Conservation (phyloP, 92 coral and sea anemone species). For the Ricordea florida region DNA sequence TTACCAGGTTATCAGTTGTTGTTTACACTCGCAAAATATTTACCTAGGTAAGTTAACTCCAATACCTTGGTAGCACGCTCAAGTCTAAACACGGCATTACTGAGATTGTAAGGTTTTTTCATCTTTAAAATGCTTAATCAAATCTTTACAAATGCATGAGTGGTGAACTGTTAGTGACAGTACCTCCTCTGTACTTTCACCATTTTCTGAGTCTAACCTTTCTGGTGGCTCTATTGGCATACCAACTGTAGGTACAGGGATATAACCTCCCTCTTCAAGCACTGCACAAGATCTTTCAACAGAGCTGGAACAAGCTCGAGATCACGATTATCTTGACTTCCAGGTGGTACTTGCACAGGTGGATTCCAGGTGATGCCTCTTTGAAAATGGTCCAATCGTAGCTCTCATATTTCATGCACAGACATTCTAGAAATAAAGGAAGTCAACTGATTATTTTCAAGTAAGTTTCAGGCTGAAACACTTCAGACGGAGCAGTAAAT, state of each 20-base stretch:
- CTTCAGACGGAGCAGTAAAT: background rate
- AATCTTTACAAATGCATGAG: slow-evolving; percentile 21
- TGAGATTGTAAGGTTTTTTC: background rate
- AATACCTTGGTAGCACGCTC: background rate
- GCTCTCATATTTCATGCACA: background rate
- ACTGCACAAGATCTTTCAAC: background rate
- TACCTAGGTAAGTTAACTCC: background rate
- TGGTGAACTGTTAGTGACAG: slow-evolving; percentile 33
- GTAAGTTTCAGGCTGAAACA: background rate
- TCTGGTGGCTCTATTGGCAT: background rate
- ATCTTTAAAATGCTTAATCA: slow-evolving; percentile 50
- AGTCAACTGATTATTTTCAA: background rate
- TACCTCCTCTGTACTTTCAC: background rate
- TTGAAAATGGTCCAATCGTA: background rate
- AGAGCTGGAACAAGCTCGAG: background rate
- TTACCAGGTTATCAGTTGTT: background rate
- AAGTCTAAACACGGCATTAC: background rate
- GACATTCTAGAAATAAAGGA: background rate
- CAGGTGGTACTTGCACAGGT: background rate
- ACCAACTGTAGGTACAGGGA: background rate
- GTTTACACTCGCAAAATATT: slow-evolving; percentile 1
- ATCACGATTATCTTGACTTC: background rate
- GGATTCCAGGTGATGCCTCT: background rate
- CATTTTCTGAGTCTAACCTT: background rate
- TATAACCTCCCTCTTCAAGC: background rate